Base-by-base conservation (phyloP, 2,888 invertebrate species). In the Hirtodrosophila trivittata region DNA sequence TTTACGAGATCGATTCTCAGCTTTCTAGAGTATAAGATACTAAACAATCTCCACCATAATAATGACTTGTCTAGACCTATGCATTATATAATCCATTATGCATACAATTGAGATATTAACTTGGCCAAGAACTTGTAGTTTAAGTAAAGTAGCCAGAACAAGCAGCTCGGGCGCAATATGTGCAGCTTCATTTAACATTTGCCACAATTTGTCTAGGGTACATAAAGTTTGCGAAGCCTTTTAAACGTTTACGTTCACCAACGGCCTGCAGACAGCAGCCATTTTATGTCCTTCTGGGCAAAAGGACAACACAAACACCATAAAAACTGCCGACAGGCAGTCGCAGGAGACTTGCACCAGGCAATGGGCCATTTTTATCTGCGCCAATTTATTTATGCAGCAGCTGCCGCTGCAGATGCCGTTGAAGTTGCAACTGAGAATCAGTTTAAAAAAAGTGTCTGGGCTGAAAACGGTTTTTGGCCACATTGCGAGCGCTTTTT, bases 331-430 rank as follows among this genome's bases (percentile, higher is more conserved):
- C 59, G 72, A 72, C 69, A 69, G 51, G 42, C 42, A 66, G 52
- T 43, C 46, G 37, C 54, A 35, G 16, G 30, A 21, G 18, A 21
- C 2, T 33, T 12, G 33, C 30, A 33, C 41, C 60, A 46, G 54
- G 72, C 33, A 12, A 12, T 51, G 45, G 50, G 42, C 33, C 56
- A 67, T 58, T 77, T 81, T 64, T 65, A 77, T 64, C 47, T 77
- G 68, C 64, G 55, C 32, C 64, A 46, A 60, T 74, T 78, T 78
- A 78, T 77, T 82, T 85, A 71, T 85, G 77, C 85, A 77, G 59
- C 71, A 77, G 56, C 52, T 21, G 62, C 32, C 1, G 28, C 37
- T 46, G 65, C 66, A 51, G 37, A 4, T 21, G 18, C 18, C 5
- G 18, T 21, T 21, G 59, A 67, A 74, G 56, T 49, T 21, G 62